Percentiles rank a stretch among this genome's conserved stretches.
phyloP scores from a whole-genome alignment of 2,113 vertebrate species.

The Vidua chalybeata region DNA sequence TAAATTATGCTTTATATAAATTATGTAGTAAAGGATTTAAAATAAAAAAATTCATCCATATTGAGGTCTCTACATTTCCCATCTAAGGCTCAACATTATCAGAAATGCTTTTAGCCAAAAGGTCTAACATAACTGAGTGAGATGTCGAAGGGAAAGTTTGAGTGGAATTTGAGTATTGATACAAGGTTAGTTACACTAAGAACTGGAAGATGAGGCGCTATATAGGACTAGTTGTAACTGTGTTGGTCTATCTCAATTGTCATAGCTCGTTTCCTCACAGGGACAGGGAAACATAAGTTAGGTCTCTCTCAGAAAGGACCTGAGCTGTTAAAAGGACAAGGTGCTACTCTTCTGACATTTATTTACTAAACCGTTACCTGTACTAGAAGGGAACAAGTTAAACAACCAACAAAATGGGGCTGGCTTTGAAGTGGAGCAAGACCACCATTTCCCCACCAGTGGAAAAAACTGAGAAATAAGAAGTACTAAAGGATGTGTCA shows the following conservation, averaged over 20 bases:
- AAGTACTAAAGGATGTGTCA: neutral
- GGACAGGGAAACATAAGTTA: neutral
- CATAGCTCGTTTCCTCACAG: neutral
- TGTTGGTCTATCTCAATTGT: neutral
- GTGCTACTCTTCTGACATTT: neutral
- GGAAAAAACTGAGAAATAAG: conserved; percentile 15
- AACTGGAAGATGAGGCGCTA: neutral
- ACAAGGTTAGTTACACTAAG: neutral
- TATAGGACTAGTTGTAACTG: neutral
- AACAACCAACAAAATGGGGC: neutral
- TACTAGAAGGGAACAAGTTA: neutral
- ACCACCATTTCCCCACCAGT: neutral
- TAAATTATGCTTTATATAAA: neutral
- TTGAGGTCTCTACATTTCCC: neutral
- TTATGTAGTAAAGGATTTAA: neutral
- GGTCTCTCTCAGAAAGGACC: neutral
- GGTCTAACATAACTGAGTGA: neutral
- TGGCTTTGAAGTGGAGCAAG: neutral
- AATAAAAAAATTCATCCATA: neutral
- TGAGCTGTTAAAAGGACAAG: neutral
- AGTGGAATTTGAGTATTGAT: neutral
- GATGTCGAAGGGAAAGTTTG: neutral
- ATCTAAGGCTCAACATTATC: neutral
- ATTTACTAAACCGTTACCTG: neutral
- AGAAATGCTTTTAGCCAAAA: neutral